Conservation (phyloP, 2,888 invertebrate species). For the Acanthosoma haemorrhoidale region DNA sequence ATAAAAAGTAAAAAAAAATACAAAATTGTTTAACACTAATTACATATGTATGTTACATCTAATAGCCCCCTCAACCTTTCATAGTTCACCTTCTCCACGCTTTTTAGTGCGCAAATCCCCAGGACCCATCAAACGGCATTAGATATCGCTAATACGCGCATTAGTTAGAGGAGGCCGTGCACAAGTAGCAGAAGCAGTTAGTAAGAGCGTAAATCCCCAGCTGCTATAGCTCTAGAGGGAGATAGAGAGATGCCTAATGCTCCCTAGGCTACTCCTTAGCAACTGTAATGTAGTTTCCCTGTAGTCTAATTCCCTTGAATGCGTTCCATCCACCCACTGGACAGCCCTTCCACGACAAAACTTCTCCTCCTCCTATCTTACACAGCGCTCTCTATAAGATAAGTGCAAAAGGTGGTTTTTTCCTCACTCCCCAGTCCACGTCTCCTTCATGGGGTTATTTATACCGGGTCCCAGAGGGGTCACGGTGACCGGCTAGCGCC, state of each 20-base stretch:
- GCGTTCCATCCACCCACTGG: slow-evolving; percentile 21
- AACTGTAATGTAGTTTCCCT: slow-evolving; percentile 29
- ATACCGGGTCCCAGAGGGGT: neutral
- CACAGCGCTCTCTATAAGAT: neutral
- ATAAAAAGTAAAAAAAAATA: no score
- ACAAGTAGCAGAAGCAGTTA: neutral
- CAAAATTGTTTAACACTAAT: no score
- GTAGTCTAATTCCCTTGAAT: slow-evolving; percentile 28
- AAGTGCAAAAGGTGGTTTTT: slow-evolving; percentile 24
- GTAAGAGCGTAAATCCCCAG: neutral
- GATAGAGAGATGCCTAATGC: neutral
- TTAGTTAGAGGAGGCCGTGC: neutral
- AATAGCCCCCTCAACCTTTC: no score
- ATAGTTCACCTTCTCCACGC: no score
- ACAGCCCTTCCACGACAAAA: slow-evolving; percentile 9
- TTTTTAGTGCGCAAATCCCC: no score
- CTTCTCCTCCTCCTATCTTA: slow-evolving; percentile 5
- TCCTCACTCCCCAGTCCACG: neutral
- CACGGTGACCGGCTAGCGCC: neutral
- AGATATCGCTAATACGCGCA: neutral
- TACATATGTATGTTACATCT: no score
- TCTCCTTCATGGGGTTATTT: neutral
- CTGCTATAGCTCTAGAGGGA: neutral
- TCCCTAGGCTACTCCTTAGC: neutral
- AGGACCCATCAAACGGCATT: neutral